Base-by-base conservation (phyloP, 30 jellyfish, hydroid and myxozoan genomes). In the Cassiopea andromeda region DNA sequence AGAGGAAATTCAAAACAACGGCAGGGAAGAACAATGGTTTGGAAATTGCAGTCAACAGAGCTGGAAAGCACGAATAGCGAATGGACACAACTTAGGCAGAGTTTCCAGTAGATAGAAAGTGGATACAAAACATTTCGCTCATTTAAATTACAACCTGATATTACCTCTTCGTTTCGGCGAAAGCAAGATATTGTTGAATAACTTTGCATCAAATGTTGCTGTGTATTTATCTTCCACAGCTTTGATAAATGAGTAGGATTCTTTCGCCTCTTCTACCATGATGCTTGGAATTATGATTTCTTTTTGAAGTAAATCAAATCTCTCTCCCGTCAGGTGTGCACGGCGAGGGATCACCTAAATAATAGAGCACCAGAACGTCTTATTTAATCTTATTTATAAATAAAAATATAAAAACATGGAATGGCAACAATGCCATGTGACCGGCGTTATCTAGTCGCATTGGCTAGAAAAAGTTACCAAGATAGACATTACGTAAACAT, bases 161-260 rank as follows among this genome's bases (percentile, higher is more conserved):
- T 64, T 80, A 89, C 97, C 97, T 89, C 84, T 60, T 45, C 97
- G 84, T 72, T 74, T 89, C 19, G 90, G 97, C 6, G 97, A 82
- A 18, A 89, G 90, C n/a, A 68, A 84, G 46, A 89, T 89, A 78
- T 69, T 89, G 89, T 89, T 88, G 66, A 89, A 86, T 19, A 86
- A 54, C 58, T 75, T 86, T 38, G 93, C 89, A 48, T 61, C 85
- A 59, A 12, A 69, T 44, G 80, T 61, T 45, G 10, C 48, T 13
- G 78, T 59, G 58, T 69, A 83, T 48, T 46, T 70, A 66, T 46
- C 61, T 9, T 69, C 45, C 60, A 69, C 13, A 43, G 97, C 97
- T n/a, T 73, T 71, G 50, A 92, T 87, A 45, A 89, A 80, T 17
- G 92, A 43, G 74, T 43, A 70, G 9, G 85, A 58, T 45, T 79